Conservation (phyloP, 1,140 invertebrate species). For the Phthorimaea operculella region DNA sequence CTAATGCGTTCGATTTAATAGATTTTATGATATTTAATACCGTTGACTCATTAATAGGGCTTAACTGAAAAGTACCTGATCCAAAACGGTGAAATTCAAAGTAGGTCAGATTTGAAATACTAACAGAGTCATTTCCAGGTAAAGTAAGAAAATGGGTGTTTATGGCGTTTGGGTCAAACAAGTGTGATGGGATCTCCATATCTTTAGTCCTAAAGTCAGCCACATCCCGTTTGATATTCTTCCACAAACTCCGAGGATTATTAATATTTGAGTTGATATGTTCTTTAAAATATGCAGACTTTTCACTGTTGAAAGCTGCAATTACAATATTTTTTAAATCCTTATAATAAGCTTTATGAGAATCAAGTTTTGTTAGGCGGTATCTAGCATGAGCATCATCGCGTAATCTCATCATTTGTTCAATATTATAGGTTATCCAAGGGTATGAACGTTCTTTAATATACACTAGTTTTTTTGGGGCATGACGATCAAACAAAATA, state of each 20-base stretch:
- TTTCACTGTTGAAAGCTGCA: slow-evolving; percentile 1
- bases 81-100: not conserved
- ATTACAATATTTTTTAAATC: slow-evolving; percentile 2
- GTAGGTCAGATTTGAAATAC: not conserved
- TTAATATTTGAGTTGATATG: not conserved
- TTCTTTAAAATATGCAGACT: not conserved
- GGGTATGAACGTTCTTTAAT: not conserved
- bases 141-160: slow-evolving; percentile 1
- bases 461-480: not conserved
- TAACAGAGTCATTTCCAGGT: not conserved
- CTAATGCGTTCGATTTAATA: not conserved
- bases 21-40: not conserved
- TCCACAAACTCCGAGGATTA: not conserved
- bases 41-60: not conserved
- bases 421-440: not conserved
- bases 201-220: not conserved
- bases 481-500: not conserved
- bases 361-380: not conserved
- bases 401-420: slow-evolving; percentile 2
- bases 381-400: not conserved
- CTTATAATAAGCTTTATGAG: slow-evolving; percentile 2
- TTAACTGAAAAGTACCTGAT: not conserved
- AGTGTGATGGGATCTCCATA: not conserved
- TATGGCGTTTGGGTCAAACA: not conserved
- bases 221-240: not conserved